phyloP scores from a whole-genome alignment of 2,888 invertebrate genomes.

The Pherbina coryleti region DNA sequence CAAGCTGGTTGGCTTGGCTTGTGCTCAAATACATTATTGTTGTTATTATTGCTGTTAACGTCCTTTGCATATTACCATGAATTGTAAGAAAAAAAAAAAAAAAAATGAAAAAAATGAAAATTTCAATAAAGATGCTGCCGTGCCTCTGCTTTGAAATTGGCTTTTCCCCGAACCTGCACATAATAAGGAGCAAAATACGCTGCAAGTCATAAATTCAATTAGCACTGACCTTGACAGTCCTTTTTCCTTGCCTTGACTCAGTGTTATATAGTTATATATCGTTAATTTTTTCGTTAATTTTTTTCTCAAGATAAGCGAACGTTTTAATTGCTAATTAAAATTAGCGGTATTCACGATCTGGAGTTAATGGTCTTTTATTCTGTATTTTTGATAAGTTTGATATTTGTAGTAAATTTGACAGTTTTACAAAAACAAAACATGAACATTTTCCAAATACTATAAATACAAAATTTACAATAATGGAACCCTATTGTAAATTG shows the following conservation, averaged over 20 bases:
- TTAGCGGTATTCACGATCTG: too few relatives aligned
- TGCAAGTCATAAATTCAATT: constrained; percentile 26
- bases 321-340: too few relatives aligned
- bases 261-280: neutral
- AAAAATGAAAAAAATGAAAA: too few relatives aligned
- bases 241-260: neutral
- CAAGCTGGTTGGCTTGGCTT: neutral
- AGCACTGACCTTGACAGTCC: constrained; percentile 1
- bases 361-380: too few relatives aligned
- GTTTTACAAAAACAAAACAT: too few relatives aligned
- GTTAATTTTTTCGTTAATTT: too few relatives aligned
- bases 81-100: neutral
- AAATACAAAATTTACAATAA: too few relatives aligned
- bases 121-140: neutral
- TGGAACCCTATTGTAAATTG: too few relatives aligned
- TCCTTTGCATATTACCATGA: neutral
- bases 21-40: neutral
- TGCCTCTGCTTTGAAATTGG: neutral
- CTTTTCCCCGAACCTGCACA: neutral
- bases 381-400: too few relatives aligned
- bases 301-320: too few relatives aligned
- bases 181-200: neutral
- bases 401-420: too few relatives aligned
- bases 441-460: too few relatives aligned
- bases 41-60: neutral